phyloP scores from a whole-genome alignment of 2,797 vertebrate genomes.

The Hydrocynus forskahlii region DNA sequence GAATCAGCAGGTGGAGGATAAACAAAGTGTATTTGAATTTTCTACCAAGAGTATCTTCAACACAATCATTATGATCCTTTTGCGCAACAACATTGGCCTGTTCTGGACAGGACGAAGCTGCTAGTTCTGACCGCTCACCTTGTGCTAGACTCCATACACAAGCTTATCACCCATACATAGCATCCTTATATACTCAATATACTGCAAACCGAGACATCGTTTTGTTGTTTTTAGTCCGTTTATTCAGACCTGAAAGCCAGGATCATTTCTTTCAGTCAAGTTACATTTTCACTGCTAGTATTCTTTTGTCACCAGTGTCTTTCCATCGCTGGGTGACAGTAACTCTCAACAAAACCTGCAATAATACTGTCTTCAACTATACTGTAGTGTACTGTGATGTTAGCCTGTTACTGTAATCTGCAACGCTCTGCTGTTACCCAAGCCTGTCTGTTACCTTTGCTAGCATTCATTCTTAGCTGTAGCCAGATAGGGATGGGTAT shows the following conservation, averaged over 20 bases:
- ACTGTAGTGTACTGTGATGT: slow-evolving; percentile 32
- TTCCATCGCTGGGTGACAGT: slow-evolving; percentile 5
- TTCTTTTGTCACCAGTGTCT: slow-evolving; percentile 15
- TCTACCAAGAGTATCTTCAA: background rate
- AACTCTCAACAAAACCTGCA: slow-evolving; percentile 14
- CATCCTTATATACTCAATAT: slow-evolving; percentile 25
- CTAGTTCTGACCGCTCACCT: slow-evolving; percentile 15
- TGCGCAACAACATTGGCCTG: too few species aligned
- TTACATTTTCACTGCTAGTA: slow-evolving; percentile 28
- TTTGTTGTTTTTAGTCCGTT: slow-evolving; percentile 31
- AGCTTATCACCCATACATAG: slow-evolving; percentile 5
- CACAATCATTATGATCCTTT: too few species aligned
- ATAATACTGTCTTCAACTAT: slow-evolving; percentile 34
- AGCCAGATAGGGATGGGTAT: too few species aligned
- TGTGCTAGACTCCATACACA: slow-evolving; percentile 32
- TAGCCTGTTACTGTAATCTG: slow-evolving; percentile 37
- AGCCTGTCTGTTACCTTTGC: slow-evolving; percentile 21
- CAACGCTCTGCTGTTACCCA: slow-evolving; percentile 14
- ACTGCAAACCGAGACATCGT: slow-evolving; percentile 21
- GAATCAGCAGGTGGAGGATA: too few species aligned
- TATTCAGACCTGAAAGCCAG: background rate
- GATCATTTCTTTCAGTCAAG: slow-evolving; percentile 13
- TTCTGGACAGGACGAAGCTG: too few species aligned
- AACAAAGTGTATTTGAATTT: background rate
- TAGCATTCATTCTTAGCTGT: background rate